Evolutionary conservation across 2,888 invertebrate species (phyloP), one percentile per base, ranked within the genome.

Genomic region (Dryomyza anilis): DNA sequence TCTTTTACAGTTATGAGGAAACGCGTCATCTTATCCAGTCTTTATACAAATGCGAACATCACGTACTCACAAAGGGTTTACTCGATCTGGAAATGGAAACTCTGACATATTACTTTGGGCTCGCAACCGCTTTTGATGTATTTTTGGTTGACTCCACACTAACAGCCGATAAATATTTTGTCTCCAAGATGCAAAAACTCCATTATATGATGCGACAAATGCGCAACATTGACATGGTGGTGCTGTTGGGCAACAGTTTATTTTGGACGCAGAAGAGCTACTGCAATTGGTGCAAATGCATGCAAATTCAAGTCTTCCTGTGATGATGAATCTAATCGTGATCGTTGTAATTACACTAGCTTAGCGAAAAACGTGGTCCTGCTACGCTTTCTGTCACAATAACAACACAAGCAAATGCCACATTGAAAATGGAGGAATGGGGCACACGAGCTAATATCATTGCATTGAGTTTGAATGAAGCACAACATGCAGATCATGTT

Each of bases 301-400:
- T 56, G 68, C 67, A 7, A 75, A 81, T 30, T 2, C 33, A 80
- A 81, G 16, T 79, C 79, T 30, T 71, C 76, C 1, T 81, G 79
- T 45, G 81, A 81, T 52, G 82, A 82, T 61, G 83, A 83, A 66
- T n/a, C n/a, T n/a, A 78, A 76, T 30, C 74, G 73, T 2, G 77
- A 78, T 33, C 76, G 77, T 14, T 73, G 69, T 36, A 77, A 76
- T 63, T 76, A 79, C 52, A 73, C 77, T 3, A 81, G 75, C 53
- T 63, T 81, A 21, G 73, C 77, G 2, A 71, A 39, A 81, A 80
- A 39, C 74, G 78, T 16, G 72, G 79, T 1, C 75, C 80, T 8
- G 76, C 74, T 14, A 81, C 78, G 6, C 75, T 81, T 30, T 76
- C 78, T 60, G 81, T 78, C 8, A 68, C 71, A 0, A 69, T 61